Evolutionary conservation across 2,888 invertebrate species (phyloP).

Genomic region (Glyphotaelius pellucidus): DNA sequence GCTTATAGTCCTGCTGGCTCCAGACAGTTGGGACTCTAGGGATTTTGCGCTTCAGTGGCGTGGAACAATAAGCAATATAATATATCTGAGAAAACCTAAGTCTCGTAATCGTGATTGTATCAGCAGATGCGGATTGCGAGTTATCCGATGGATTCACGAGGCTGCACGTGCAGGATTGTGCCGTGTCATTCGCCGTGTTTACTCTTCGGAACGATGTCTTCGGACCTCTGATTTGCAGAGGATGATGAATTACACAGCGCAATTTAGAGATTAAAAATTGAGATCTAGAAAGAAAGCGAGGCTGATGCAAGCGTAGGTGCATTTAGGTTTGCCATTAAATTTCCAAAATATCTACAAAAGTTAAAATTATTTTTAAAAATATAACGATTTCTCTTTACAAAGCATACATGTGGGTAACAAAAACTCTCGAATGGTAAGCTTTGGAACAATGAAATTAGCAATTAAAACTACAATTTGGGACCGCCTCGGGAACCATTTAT

Average conservation of each 20-base stretch:
- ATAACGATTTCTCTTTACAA: neutral
- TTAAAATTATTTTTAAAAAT: too few species aligned
- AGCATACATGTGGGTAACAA: neutral
- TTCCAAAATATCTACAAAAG: too few species aligned
- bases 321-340: too few species aligned
- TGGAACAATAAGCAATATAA: neutral
- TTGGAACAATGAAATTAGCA: too few species aligned
- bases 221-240: neutral
- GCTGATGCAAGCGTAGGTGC: too few species aligned
- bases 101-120: neutral
- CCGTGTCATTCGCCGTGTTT: constrained; percentile 11
- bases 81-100: neutral
- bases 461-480: too few species aligned
- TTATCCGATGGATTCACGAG: neutral
- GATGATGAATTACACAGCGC: neutral
- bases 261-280: neutral
- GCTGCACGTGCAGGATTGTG: constrained; percentile 34
- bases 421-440: neutral
- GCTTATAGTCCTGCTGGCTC: too few species aligned
- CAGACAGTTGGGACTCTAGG: neutral
- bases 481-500: too few species aligned
- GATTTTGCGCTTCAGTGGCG: neutral
- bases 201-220: constrained; percentile 13
- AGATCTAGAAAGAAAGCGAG: neutral
- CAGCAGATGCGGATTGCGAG: neutral